Evolutionary conservation across 2,888 invertebrate species (phyloP).

Genomic region (Hemaris fuciformis): DNA sequence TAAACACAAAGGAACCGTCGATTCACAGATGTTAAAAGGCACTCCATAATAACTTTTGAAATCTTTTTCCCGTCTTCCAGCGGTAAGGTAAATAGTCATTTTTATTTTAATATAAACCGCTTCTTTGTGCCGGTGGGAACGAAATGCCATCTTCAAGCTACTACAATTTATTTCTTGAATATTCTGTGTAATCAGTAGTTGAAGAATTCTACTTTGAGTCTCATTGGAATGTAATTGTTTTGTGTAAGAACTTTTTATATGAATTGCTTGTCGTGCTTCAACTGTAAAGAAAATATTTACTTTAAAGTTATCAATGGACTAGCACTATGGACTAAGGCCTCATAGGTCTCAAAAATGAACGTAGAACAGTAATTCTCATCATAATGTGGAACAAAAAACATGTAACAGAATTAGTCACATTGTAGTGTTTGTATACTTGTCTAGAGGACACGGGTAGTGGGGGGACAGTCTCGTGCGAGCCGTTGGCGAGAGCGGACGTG

Average conservation of each 20-base stretch:
- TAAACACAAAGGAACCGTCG: not conserved
- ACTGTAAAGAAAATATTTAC: too few species aligned
- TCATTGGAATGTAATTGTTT: not conserved
- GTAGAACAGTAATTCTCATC: too few species aligned
- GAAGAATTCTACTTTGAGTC: not conserved
- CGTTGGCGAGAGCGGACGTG: too few species aligned
- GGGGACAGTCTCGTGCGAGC: too few species aligned
- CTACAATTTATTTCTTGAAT: constrained; percentile 5
- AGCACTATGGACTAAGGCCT: too few species aligned
- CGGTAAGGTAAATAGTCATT: not conserved
- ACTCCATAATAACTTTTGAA: not conserved
- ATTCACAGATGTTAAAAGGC: not conserved
- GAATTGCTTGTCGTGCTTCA: not conserved
- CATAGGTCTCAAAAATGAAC: too few species aligned
- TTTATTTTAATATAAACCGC: constrained; percentile 1
- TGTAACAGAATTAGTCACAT: too few species aligned
- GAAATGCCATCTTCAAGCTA: not conserved
- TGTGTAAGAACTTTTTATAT: not conserved
- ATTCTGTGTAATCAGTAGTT: not conserved
- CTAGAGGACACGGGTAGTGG: too few species aligned
- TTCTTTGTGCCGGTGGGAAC: not conserved
- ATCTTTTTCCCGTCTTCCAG: not conserved
- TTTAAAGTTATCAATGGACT: too few species aligned
- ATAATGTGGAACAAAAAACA: too few species aligned
- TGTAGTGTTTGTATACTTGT: too few species aligned